Evolutionary conservation across 1,140 invertebrate genomes (phyloP).

Genomic region (Pseudoatta argentina): DNA sequence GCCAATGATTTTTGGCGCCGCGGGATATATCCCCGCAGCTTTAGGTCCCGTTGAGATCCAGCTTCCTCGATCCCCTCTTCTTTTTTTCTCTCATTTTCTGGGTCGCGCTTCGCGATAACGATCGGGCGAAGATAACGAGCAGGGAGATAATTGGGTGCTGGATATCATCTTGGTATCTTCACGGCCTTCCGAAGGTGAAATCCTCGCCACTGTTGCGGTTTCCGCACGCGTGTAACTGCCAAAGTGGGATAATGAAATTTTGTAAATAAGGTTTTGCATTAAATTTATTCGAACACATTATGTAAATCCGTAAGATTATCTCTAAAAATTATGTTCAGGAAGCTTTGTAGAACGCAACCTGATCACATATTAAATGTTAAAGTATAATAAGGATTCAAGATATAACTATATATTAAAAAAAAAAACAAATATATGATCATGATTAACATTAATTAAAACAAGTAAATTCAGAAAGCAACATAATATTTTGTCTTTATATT

Average conservation of each 20-base stretch:
- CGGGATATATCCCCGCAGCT: slow-evolving; percentile 52
- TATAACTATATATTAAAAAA: not conserved
- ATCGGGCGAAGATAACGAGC: slow-evolving; percentile 68
- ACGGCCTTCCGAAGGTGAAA: not conserved
- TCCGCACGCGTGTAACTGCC: not conserved
- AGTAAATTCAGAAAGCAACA: not conserved
- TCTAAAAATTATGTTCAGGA: slow-evolving; percentile 29
- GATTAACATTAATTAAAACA: not conserved
- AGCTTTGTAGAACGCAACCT: not conserved
- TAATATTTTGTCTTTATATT: not conserved
- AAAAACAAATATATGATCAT: not conserved
- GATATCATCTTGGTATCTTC: slow-evolving; percentile 49
- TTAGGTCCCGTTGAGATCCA: slow-evolving; percentile 3
- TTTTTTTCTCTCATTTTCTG: slow-evolving; percentile 21
- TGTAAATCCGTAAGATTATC: slow-evolving; percentile 29
- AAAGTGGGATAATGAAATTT: slow-evolving; percentile 15
- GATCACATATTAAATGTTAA: slow-evolving; percentile 33
- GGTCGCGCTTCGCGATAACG: slow-evolving; percentile 61
- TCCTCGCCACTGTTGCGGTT: slow-evolving; percentile 37
- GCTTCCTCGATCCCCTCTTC: slow-evolving; percentile 19
- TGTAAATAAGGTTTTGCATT: slow-evolving; percentile 19
- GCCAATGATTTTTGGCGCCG: slow-evolving; percentile 64
- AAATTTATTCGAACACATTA: slow-evolving; percentile 43
- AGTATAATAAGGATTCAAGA: not conserved
- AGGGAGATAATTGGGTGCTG: slow-evolving; percentile 62